Base-by-base conservation (phyloP, 2,797 vertebrate species). In the Lophius americanus region DNA sequence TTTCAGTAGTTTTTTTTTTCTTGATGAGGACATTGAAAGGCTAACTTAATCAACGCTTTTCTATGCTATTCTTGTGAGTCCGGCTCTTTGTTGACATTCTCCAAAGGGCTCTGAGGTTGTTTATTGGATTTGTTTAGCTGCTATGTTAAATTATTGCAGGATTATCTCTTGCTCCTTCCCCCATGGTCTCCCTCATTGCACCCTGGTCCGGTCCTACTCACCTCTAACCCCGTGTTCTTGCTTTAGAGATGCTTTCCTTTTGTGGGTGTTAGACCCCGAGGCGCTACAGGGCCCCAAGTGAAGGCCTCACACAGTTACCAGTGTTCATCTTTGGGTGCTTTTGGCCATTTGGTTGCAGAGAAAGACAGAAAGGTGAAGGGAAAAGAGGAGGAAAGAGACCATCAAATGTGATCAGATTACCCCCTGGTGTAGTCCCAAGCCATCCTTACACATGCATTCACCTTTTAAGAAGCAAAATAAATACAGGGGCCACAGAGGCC, bases 391-490 rank as follows among this genome's bases (percentile, higher is more conserved):
- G 64, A 73, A 86, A 89, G 71, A 85, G 84, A 78, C 78, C 83
- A 87, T 90, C 84, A 78, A 52, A 84, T 85, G 57, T 81, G 87
- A 93, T 88, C 83, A 92, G 91, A 93, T 94, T 92, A 92, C 89
- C 82, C 64, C 62, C 75, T 59, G 76, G 78, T 86, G 77, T 73
- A 84, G 84, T 88, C 80, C 82, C 78, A 83, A 79, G 79, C 89
- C 83, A 38, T 85, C 63, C 41, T 71, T 82, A 78, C 85, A 89
- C 92, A 85, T 83, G 84, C 87, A 91, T 91, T 92, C 87, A 85
- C 87, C 88, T 92, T 92, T 92, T 94, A 93, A 94, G 90, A 91
- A 88, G 63, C 89, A 93, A 94, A 92, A 91, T 92, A 95, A 94
- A 94, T 91, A 93, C 62, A 36, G 68, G 80, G 78, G 70, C 93